These are phyloP conservation scores for Acanthosepion lycidas DNA, from an alignment of 2,888 invertebrate genomes.

Conservation along the genomic window DNA sequence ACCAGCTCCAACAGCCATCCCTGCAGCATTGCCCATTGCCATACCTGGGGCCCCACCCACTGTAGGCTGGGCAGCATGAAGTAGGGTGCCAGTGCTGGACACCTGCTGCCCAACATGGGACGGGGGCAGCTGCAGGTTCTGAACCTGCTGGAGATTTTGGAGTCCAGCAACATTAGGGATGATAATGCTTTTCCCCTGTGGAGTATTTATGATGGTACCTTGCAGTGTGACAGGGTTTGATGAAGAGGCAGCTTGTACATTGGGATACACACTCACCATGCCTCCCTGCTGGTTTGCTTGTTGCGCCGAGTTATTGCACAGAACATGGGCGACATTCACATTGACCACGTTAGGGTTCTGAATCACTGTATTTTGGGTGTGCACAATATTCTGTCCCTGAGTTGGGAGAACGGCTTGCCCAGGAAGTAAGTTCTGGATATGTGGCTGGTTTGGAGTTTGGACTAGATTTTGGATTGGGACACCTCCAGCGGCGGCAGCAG, in stretches of 20 bases:
- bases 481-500: conserved; percentile 37
- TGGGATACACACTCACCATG: conserved; percentile 51
- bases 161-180: conserved; percentile 58
- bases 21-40: conserved; percentile 50
- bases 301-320: conserved; percentile 58
- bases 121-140: conserved; percentile 53
- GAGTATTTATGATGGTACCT: conserved; percentile 67
- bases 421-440: conserved; percentile 54
- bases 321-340: conserved; percentile 65
- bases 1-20: conserved; percentile 52
- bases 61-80: conserved; percentile 48
- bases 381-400: conserved; percentile 57
- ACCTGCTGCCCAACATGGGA: conserved; percentile 49
- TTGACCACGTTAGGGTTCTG: conserved; percentile 69
- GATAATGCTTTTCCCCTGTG: conserved; percentile 65
- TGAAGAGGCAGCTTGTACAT: conserved; percentile 53
- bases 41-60: conserved; percentile 48
- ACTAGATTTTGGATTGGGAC: conserved; percentile 49
- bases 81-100: conserved; percentile 48
- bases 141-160: conserved; percentile 57
- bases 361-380: conserved; percentile 67
- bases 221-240: conserved; percentile 60
- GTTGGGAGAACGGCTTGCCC: conserved; percentile 56
- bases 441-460: conserved; percentile 51
- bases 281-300: conserved; percentile 53